phyloP scores from a whole-genome alignment of 2,113 vertebrate genomes.

The Gracilinanus agilis region DNA sequence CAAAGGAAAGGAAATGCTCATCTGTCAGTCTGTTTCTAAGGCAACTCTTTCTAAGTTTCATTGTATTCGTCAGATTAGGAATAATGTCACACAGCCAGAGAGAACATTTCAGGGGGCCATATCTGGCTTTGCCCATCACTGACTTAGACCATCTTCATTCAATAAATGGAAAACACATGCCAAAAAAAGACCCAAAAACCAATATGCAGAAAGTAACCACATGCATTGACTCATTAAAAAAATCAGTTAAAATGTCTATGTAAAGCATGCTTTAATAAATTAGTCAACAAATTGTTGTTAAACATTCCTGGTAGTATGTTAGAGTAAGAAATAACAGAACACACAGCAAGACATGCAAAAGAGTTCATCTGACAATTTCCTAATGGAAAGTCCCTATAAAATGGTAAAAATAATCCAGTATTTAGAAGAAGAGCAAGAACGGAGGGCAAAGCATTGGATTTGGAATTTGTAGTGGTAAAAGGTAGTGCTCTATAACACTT shows the following conservation, averaged over 20 bases:
- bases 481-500: not conserved
- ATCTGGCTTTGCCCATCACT: no score
- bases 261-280: not conserved
- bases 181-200: not conserved
- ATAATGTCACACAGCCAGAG: no score
- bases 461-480: not conserved
- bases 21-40: no score
- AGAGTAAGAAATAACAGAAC: not conserved
- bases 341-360: not conserved
- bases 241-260: not conserved
- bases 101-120: no score
- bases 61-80: no score
- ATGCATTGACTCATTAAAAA: not conserved
- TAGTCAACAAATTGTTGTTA: not conserved
- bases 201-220: not conserved
- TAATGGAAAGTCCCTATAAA: not conserved
- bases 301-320: not conserved
- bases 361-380: not conserved
- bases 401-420: not conserved
- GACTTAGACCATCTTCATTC: conserved; percentile 95
- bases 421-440: not conserved
- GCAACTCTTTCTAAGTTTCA: no score
- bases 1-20: no score
- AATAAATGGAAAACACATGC: conserved; percentile 88
- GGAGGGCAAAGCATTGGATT: not conserved